These are phyloP conservation scores for Popillia japonica DNA, from an alignment of 1,140 invertebrate species.

Conservation along the genomic window DNA sequence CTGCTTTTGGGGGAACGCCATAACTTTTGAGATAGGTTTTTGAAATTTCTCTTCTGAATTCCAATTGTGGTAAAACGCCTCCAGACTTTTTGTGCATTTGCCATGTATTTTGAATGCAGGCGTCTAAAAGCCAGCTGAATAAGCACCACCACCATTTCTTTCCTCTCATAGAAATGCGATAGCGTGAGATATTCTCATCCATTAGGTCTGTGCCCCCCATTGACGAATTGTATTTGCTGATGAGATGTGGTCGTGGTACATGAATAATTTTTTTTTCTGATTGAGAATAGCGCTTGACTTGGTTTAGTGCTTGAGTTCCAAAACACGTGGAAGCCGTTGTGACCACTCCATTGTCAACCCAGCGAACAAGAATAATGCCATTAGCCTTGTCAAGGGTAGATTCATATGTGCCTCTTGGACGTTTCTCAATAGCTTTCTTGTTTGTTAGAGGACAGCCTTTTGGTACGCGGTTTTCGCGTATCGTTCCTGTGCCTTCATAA, in stretches of 20 bases:
- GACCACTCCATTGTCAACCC: constrained; percentile 38
- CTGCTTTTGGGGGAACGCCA: not conserved
- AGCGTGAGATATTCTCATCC: not conserved
- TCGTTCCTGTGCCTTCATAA: constrained; percentile 48
- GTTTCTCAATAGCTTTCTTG: constrained; percentile 44
- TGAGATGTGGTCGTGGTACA: constrained; percentile 5
- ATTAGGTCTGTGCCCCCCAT: not conserved
- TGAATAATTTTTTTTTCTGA: not conserved
- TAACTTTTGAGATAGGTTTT: not conserved
- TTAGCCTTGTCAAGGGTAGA: constrained; percentile 10
- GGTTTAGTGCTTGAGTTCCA: not conserved
- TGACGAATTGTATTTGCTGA: not conserved
- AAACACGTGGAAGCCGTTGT: not conserved
- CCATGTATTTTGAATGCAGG: not conserved
- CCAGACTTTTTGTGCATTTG: not conserved
- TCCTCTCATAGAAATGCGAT: not conserved
- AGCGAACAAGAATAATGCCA: constrained; percentile 31
- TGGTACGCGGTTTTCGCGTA: constrained; percentile 48
- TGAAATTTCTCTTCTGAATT: not conserved
- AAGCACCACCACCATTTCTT: not conserved
- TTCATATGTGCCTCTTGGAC: not conserved
- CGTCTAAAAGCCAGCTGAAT: not conserved
- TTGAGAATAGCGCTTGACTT: not conserved
- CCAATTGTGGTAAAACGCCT: not conserved
- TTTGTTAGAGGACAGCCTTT: constrained; percentile 43